Conservation (phyloP, 2,113 vertebrate genomes). For the Oxygymnocypris stewartii region DNA sequence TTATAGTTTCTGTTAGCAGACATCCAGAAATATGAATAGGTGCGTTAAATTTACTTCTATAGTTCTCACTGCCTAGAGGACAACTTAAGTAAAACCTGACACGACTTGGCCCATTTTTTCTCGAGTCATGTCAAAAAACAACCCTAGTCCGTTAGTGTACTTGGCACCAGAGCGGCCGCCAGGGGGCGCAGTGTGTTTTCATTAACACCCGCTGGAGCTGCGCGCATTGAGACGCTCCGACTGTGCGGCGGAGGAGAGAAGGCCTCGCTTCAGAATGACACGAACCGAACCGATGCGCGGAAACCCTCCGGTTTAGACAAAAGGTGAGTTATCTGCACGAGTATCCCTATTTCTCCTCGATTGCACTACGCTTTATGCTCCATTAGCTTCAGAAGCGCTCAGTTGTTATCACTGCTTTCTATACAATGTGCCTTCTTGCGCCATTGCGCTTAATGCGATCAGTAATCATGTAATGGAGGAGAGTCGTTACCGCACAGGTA, state of each 20-base stretch:
- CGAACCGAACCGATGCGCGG: background rate
- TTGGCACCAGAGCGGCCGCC: background rate
- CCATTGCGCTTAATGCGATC: conserved; percentile 20
- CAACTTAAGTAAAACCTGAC: background rate
- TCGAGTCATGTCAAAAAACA: conserved; percentile 1
- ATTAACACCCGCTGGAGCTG: background rate
- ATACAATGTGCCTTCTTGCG: background rate
- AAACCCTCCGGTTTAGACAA: conserved; percentile 17
- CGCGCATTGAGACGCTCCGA: background rate
- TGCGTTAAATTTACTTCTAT: background rate
- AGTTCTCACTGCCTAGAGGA: background rate
- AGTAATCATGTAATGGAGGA: background rate
- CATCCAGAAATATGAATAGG: background rate
- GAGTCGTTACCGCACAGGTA: background rate
- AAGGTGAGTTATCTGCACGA: background rate
- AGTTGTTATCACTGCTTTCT: background rate
- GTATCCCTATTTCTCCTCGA: no score
- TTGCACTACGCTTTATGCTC: background rate
- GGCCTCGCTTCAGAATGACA: background rate
- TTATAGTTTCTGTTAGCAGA: background rate
- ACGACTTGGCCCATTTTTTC: background rate
- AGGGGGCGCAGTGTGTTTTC: conserved; percentile 10
- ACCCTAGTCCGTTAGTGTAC: background rate
- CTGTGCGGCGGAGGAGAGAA: background rate
- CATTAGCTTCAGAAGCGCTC: background rate